Percentiles rank a stretch among this genome's conserved stretches.
phyloP scores from a whole-genome alignment of 2,113 vertebrate genomes.

The Phocoena phocoena region DNA sequence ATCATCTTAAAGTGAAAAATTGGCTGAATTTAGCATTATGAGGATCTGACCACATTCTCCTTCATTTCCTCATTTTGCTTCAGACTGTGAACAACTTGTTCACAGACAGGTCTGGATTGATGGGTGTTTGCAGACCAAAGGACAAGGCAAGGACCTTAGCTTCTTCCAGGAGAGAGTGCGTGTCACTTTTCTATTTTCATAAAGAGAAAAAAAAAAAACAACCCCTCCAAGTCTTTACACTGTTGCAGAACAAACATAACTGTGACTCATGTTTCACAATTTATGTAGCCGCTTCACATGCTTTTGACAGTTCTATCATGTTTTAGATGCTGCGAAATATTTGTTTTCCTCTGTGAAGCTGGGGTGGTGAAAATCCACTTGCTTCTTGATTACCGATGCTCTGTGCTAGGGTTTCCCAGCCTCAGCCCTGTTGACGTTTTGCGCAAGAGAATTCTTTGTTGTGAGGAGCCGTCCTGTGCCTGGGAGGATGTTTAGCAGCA shows the following conservation, averaged over 20 bases:
- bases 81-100: not conserved
- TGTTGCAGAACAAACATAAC: conserved; percentile 47
- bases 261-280: conserved; percentile 70
- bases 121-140: not conserved
- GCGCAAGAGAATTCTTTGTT: not conserved
- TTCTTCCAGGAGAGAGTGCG: not conserved
- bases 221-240: not conserved
- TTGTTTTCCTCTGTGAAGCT: conserved; percentile 54
- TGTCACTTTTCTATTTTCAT: conserved; percentile 39
- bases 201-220: not conserved
- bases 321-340: conserved; percentile 60
- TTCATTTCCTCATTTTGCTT: not conserved
- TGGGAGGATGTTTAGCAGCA: not conserved
- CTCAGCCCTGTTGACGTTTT: not conserved
- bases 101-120: not conserved
- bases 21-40: not conserved
- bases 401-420: not conserved
- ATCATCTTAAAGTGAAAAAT: not conserved
- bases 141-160: not conserved
- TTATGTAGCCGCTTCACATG: conserved; percentile 40
- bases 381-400: not conserved
- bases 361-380: not conserved
- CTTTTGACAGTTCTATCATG: conserved; percentile 68
- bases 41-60: not conserved
- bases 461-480: not conserved